Conservation (phyloP, 2,113 vertebrate species). For the Fulica atra region DNA sequence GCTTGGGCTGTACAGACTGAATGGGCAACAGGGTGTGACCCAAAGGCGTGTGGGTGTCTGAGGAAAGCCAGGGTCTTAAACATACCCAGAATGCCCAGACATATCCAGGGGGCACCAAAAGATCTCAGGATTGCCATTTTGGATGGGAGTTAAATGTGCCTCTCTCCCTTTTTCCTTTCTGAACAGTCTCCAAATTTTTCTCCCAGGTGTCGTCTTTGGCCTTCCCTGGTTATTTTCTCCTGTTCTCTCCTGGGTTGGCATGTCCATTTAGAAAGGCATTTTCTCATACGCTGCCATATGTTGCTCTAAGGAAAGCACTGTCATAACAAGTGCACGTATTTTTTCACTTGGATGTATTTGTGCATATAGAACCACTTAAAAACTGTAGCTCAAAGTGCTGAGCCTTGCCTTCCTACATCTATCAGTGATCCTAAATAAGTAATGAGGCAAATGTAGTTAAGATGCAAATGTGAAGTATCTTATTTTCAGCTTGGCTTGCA, state of each 20-base stretch:
- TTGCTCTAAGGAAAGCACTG: neutral
- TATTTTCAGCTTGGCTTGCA: slow-evolving; percentile 46
- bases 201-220: neutral
- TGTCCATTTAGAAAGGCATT: neutral
- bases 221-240: neutral
- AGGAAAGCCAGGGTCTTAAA: neutral
- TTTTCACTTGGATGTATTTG: neutral
- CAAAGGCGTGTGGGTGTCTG: neutral
- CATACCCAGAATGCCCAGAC: no score
- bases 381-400: neutral
- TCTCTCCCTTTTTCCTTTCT: neutral
- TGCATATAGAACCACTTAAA: neutral
- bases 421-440: slow-evolving; percentile 10
- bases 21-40: neutral
- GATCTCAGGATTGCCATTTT: neutral
- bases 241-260: neutral
- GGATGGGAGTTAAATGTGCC: neutral
- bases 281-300: fast-evolving
- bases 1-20: neutral
- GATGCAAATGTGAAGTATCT: slow-evolving; percentile 36
- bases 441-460: slow-evolving; percentile 11
- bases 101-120: neutral
- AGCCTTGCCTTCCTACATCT: neutral
- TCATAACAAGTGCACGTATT: fast-evolving
- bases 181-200: neutral